Evolutionary conservation across 2,113 vertebrate genomes (phyloP).

Genomic region (Australoheros scitulus): DNA sequence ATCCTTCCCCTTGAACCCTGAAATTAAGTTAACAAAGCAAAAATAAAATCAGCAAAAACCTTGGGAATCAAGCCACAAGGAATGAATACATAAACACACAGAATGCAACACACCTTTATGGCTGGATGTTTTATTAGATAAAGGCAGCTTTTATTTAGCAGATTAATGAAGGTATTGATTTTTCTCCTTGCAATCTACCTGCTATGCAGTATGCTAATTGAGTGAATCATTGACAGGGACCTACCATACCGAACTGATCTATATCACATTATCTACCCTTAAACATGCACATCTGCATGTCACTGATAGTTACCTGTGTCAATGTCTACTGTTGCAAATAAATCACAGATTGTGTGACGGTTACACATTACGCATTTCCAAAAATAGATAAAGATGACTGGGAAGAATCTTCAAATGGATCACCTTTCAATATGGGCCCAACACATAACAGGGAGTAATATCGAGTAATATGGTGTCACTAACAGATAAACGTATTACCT

Average conservation of each 20-base stretch:
- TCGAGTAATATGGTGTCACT: background rate
- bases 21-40: background rate
- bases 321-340: slow-evolving; percentile 77
- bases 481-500: background rate
- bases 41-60: slow-evolving; percentile 7
- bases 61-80: slow-evolving; percentile 14
- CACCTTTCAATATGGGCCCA: background rate
- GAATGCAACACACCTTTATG: slow-evolving; percentile 43
- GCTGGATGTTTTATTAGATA: slow-evolving; percentile 70
- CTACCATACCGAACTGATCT: slow-evolving; percentile 69
- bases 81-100: slow-evolving; percentile 25
- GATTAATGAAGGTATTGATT: slow-evolving; percentile 79
- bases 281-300: slow-evolving; percentile 61
- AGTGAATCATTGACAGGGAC: slow-evolving; percentile 74
- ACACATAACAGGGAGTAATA: background rate
- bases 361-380: slow-evolving; percentile 9
- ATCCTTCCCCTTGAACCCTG: slow-evolving; percentile 73
- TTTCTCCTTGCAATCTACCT: slow-evolving; percentile 63
- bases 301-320: slow-evolving; percentile 73
- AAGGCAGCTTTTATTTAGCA: slow-evolving; percentile 69
- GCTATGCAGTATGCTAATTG: slow-evolving; percentile 80
- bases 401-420: background rate
- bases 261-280: slow-evolving; percentile 76
- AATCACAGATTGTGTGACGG: slow-evolving; percentile 52
- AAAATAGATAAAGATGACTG: slow-evolving; percentile 28